Base-by-base conservation (phyloP, 2,113 vertebrate species). In the Pteruthius melanotis region DNA sequence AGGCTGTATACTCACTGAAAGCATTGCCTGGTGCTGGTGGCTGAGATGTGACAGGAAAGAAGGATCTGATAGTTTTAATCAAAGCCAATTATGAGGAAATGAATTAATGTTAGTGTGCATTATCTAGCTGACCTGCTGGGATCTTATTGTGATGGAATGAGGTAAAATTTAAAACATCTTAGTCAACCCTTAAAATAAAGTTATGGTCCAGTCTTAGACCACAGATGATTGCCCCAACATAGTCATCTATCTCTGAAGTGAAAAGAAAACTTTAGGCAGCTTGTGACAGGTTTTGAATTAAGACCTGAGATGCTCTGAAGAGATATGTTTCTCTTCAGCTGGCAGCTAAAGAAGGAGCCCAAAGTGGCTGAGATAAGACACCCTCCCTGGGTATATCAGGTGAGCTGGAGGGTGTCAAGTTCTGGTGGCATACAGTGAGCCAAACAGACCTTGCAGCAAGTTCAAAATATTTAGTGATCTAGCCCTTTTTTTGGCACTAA, bases 311-410 rank as follows among this genome's bases (percentile, higher is more conserved):
- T 20, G 13, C 39, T 20, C 28, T 19, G 2, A 1, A 1, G 28
- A 78, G 50, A 35, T 0, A 0, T 64, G 49, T 54, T 79, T 86
- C 18, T 16, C 35, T 61, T 90, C 71, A 64, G 8, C 10, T 39
- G 61, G 33, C 12, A 74, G 17, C 15, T 91, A 26, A 93, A 63
- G 60, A 33, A 68, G 20, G 57, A 83, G 53, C 4, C 11, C 17
- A 35, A 30, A 66, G 30, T 10, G 37, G 4, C 39, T 27, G 17
- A 82, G 45, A 30, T 30, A 66, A 78, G 45, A 44, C 23, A 66
- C 5, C 3, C 9, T 59, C 2, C 0, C 11, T 27, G 28, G 8
- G 6, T 35, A 2, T 44, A 14, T 63, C 74, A 54, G 53, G 33
- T 2, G 4, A 79, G 9, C 7, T 35, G 27, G 27, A 68, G 13